These are phyloP conservation scores for Drepana arcuata DNA, from an alignment of 1,140 invertebrate genomes.

Conservation along the genomic window DNA sequence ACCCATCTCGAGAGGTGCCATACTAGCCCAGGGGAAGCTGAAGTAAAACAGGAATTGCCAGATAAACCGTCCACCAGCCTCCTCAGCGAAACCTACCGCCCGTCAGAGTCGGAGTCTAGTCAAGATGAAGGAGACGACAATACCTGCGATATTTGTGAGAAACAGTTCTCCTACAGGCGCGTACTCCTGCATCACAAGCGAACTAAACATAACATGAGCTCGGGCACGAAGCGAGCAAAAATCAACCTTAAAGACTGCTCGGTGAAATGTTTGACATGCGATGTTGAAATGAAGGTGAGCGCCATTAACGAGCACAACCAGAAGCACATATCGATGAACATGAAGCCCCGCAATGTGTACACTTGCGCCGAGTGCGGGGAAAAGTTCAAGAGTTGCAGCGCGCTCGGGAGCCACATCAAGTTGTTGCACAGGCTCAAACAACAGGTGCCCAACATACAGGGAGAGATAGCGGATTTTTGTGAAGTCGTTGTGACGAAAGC, in stretches of 20 bases:
- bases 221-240: constrained; percentile 49
- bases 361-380: constrained; percentile 51
- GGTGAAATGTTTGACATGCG: constrained; percentile 60
- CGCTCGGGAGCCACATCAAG: constrained; percentile 51
- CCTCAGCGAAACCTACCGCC: constrained; percentile 18
- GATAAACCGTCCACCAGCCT: constrained; percentile 25
- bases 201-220: constrained; percentile 51
- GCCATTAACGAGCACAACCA: constrained; percentile 59
- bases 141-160: constrained; percentile 61
- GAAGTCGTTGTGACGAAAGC: constrained; percentile 68
- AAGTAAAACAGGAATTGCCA: constrained; percentile 31
- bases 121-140: constrained; percentile 40
- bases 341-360: constrained; percentile 61
- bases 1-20: constrained; percentile 40
- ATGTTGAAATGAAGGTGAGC: constrained; percentile 57
- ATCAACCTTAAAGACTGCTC: constrained; percentile 52
- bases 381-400: constrained; percentile 53
- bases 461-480: constrained; percentile 66
- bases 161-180: constrained; percentile 55
- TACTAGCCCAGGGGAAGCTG: constrained; percentile 13
- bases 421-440: constrained; percentile 30
- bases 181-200: constrained; percentile 43
- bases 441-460: constrained; percentile 14
- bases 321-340: constrained; percentile 50
- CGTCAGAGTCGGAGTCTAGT: constrained; percentile 39